Evolutionary conservation across 2,888 invertebrate genomes (phyloP).

Genomic region (Diarsia brunnea): DNA sequence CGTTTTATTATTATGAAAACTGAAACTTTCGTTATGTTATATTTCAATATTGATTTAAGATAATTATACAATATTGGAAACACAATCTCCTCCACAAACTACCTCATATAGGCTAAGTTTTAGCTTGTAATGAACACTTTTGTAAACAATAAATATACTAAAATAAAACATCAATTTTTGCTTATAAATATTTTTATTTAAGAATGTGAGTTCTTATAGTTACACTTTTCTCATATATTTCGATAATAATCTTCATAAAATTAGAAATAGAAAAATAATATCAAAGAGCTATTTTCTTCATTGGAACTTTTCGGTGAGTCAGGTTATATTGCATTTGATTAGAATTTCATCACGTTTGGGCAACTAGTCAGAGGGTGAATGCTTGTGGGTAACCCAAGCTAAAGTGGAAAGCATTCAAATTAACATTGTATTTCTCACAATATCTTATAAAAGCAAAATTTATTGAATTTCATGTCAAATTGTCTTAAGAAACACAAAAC

Average conservation of each 20-base stretch:
- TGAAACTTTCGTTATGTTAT: conserved; percentile 2
- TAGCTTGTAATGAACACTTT: conserved; percentile 46
- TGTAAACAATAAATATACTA: conserved; percentile 37
- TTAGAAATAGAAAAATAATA: conserved; percentile 91
- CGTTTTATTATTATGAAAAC: not conserved
- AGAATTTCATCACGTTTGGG: conserved; percentile 71
- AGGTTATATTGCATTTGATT: conserved; percentile 74
- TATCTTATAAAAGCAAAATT: conserved; percentile 78
- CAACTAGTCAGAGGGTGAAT: conserved; percentile 70
- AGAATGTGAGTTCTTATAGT: conserved; percentile 87
- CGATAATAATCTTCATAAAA: conserved; percentile 89
- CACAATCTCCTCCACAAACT: conserved; percentile 32
- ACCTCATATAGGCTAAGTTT: conserved; percentile 59
- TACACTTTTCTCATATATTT: conserved; percentile 88
- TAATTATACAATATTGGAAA: too few relatives aligned
- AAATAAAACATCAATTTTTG: conserved; percentile 82
- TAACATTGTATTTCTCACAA: conserved; percentile 69
- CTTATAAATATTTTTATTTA: conserved; percentile 90
- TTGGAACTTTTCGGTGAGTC: conserved; percentile 87
- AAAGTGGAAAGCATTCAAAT: conserved; percentile 64
- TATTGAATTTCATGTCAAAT: conserved; percentile 75
- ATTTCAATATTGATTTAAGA: not conserved
- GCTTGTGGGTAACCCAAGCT: conserved; percentile 62
- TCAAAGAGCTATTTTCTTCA: conserved; percentile 88
- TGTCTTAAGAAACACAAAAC: conserved; percentile 81